Base-by-base conservation (phyloP, 2,888 invertebrate genomes). In the Pegoplata infirma region DNA sequence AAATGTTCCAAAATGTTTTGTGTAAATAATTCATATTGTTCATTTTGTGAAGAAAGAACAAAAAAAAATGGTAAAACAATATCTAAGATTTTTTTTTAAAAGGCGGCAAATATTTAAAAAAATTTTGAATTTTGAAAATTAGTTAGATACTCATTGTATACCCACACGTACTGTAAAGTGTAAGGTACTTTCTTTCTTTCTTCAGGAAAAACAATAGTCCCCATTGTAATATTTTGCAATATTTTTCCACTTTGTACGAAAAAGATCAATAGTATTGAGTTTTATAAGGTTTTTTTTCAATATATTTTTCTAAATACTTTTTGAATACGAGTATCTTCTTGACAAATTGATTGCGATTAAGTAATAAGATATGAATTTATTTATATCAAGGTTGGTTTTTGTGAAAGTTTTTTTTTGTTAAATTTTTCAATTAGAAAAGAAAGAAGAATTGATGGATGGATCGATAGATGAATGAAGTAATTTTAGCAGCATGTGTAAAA, bases 291-390 rank as follows among this genome's bases (percentile, higher is more conserved):
- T 23, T 32, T 25, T 8, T 23, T 58, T 47, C 6, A 3, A 17
- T 8, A 12, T 59, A 49, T 47, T 12, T 7, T 47, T 28, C 55
- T 61, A 46, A 32, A 46, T 23, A 44, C 21, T 4, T 32, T 23
- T 28, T 21, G 0, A 40, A 51, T 47, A 61, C n/a, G n/a, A n/a
- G n/a, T n/a, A n/a, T n/a, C n/a, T n/a, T 75, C 67, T 63, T 75
- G 72, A 63, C 71, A 79, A 79, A 79, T 72, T 79, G 75, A 79
- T 79, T 79, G 79, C 75, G 79, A 79, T 79, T 75, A 75, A 67
- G 79, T 79, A 79, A 79, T 79, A 55, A 72, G 79, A 79, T 79
- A 79, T 75, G 21, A n/a, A 47, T 61, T 47, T 61, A 55, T 75
- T 63, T 32, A 40, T 64, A 49, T 44, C 64, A 73, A 25, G 28